These are phyloP conservation scores for Octodonta nipae DNA, from an alignment of 2,888 invertebrate genomes.

Conservation along the genomic window DNA sequence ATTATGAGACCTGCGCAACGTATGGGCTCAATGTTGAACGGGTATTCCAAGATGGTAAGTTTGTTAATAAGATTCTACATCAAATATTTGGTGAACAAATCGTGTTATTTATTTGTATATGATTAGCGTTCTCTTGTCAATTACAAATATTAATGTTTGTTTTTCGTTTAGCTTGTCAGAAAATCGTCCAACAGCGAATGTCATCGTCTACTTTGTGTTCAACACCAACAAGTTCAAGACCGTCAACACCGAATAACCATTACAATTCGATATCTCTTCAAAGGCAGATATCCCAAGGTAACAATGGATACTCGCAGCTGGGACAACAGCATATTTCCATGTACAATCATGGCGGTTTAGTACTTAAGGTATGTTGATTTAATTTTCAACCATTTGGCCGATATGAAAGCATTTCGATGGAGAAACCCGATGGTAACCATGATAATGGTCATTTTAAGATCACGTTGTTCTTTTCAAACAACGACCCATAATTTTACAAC, in stretches of 20 bases:
- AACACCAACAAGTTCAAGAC: slow-evolving; percentile 59
- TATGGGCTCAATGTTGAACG: slow-evolving; percentile 95
- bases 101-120: neutral
- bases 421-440: no score
- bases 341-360: no score
- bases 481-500: no score
- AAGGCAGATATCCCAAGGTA: slow-evolving; percentile 33
- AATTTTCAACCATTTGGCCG: no score
- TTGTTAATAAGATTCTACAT: neutral
- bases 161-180: slow-evolving; percentile 71
- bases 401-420: no score
- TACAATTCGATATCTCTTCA: slow-evolving; percentile 37
- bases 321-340: neutral
- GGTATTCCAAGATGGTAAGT: slow-evolving; percentile 94
- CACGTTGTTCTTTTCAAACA: no score
- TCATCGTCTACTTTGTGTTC: slow-evolving; percentile 51
- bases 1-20: slow-evolving; percentile 96
- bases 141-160: no score
- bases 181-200: slow-evolving; percentile 73
- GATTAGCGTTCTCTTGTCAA: no score
- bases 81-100: no score
- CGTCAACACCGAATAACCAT: slow-evolving; percentile 60
- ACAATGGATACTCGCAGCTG: slow-evolving; percentile 28
- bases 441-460: no score
- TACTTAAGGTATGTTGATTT: no score